Conservation (phyloP, 1,140 invertebrate genomes). For the Hyles vespertilio region DNA sequence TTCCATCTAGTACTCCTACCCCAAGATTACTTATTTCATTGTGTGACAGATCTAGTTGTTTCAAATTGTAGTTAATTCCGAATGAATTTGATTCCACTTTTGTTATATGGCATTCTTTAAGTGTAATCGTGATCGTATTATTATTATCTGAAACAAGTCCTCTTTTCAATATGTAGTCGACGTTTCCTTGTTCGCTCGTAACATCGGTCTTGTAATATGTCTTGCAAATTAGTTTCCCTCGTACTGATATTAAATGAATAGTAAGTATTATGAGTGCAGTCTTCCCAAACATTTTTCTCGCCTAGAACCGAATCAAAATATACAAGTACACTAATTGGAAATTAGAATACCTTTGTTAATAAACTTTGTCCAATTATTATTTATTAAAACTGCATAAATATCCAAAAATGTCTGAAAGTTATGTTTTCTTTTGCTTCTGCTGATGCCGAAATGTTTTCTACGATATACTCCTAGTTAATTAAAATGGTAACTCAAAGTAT, state of each 20-base stretch:
- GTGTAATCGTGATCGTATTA: conserved; percentile 9
- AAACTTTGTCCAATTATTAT: no score
- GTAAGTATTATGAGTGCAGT: no score
- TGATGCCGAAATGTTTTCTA: no score
- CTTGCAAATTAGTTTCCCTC: conserved; percentile 10
- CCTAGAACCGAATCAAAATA: no score
- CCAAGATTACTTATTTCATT: conserved; percentile 45
- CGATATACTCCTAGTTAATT: no score
- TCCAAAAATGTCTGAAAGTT: no score
- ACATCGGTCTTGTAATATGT: conserved; percentile 4
- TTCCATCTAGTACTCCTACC: conserved; percentile 40
- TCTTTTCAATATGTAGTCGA: conserved; percentile 16
- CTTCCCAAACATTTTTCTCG: no score
- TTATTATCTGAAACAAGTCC: conserved; percentile 23
- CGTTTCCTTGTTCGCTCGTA: conserved; percentile 11
- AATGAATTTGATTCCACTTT: conserved; percentile 44
- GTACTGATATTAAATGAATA: background rate
- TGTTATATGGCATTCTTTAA: conserved; percentile 42
- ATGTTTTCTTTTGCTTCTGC: no score
- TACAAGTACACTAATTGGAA: no score
- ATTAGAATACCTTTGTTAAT: no score
- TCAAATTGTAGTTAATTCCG: conserved; percentile 9
- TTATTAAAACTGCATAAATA: no score
- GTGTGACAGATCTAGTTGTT: conserved; percentile 42
- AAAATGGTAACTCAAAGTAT: no score